phyloP scores from a whole-genome alignment of 1,140 invertebrate species.

The Drosophila kurseongensis region DNA sequence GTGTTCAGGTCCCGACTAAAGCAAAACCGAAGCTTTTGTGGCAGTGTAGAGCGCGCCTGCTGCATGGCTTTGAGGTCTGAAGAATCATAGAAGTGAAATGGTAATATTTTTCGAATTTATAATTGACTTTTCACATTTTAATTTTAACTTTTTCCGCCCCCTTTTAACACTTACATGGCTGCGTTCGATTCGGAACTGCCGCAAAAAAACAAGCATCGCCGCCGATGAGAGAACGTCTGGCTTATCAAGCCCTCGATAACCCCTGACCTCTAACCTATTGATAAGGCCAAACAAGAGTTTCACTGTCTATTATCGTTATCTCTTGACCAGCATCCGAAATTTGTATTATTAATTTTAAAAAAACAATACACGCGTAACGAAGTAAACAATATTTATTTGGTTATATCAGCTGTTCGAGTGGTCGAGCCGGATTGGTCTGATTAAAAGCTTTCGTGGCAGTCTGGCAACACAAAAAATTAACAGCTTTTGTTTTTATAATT shows the following conservation, averaged over 20 bases:
- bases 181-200: constrained; percentile 22
- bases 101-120: no score
- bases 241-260: constrained; percentile 5
- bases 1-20: constrained; percentile 42
- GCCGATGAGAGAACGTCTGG: background rate
- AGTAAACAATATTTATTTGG: background rate
- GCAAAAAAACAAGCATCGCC: background rate
- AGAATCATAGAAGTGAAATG: no score
- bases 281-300: constrained; percentile 17
- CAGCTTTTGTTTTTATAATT: background rate
- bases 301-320: constrained; percentile 10
- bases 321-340: constrained; percentile 19
- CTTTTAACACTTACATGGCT: constrained; percentile 11
- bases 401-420: background rate
- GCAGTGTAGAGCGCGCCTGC: constrained; percentile 16
- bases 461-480: background rate
- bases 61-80: constrained; percentile 20
- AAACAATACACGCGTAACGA: constrained; percentile 7
- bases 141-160: background rate
- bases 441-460: background rate
- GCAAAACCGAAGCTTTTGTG: constrained; percentile 28
- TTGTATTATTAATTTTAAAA: no score
- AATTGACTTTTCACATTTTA: background rate
- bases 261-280: constrained; percentile 1
- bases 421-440: no score